Conservation (phyloP, 2,888 invertebrate genomes). For the Drosophila villosipedis region DNA sequence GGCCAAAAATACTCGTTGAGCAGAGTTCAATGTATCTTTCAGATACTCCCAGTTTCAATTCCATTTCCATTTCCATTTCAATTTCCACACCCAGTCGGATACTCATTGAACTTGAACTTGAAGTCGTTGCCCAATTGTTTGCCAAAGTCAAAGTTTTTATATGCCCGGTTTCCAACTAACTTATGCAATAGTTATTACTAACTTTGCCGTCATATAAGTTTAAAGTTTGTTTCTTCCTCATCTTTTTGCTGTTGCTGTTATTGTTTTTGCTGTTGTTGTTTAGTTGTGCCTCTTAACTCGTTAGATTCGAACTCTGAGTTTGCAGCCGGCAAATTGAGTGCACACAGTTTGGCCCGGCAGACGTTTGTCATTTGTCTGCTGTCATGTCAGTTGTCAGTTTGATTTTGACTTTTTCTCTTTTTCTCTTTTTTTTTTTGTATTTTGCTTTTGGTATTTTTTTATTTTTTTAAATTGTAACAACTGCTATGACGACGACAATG, state of each 20-base stretch:
- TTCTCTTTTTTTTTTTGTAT: conserved; percentile 17
- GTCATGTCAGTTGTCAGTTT: conserved; percentile 81
- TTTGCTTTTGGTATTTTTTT: conserved; percentile 24
- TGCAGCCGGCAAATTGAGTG: conserved; percentile 69
- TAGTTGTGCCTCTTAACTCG: conserved; percentile 53
- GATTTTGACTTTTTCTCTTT: conserved; percentile 66
- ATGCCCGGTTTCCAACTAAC: conserved; percentile 27
- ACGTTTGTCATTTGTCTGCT: conserved; percentile 81
- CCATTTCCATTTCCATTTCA: not conserved
- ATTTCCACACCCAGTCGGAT: not conserved
- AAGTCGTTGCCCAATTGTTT: conserved; percentile 61
- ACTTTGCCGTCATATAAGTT: conserved; percentile 59
- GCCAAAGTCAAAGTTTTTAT: conserved; percentile 66
- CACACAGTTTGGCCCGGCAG: conserved; percentile 52
- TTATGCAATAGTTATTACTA: conserved; percentile 63
- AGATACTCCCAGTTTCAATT: conserved; percentile 23
- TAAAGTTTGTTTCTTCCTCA: not conserved
- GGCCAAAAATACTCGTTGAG: conserved; percentile 64
- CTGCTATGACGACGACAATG: conserved; percentile 53
- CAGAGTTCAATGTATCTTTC: conserved; percentile 60
- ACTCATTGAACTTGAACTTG: conserved; percentile 78
- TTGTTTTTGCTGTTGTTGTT: conserved; percentile 28
- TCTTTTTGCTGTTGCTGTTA: not conserved
- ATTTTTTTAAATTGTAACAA: conserved; percentile 67
- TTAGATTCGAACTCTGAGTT: conserved; percentile 34